phyloP scores from a whole-genome alignment of 1,140 invertebrate species.

The Scaptomyza graminum region DNA sequence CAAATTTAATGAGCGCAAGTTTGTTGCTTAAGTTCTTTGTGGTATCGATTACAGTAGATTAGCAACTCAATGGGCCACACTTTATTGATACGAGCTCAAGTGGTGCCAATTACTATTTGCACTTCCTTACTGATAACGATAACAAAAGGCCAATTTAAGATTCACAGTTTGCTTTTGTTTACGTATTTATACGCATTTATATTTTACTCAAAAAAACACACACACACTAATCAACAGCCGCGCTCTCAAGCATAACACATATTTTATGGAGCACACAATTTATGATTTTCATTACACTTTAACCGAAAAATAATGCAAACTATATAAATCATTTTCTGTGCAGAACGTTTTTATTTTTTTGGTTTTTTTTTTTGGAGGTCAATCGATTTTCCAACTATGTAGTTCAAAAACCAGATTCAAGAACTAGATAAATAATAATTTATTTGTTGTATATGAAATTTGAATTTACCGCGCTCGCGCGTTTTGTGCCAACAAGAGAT shows the following conservation, averaged over 20 bases:
- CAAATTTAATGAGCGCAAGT: slow-evolving; percentile 33
- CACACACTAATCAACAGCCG: slow-evolving; percentile 44
- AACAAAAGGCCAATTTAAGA: not conserved
- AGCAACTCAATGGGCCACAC: slow-evolving; percentile 2
- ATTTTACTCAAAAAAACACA: slow-evolving; percentile 63
- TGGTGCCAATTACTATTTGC: slow-evolving; percentile 9
- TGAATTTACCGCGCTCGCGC: slow-evolving; percentile 10
- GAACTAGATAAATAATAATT: slow-evolving; percentile 6
- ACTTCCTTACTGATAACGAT: slow-evolving; percentile 24
- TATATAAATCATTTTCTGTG: slow-evolving; percentile 41
- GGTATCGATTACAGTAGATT: slow-evolving; percentile 20
- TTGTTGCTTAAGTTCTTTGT: slow-evolving; percentile 76
- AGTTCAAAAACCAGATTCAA: slow-evolving; percentile 6
- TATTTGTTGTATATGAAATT: not conserved
- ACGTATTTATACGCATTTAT: slow-evolving; percentile 71
- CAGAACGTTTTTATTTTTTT: slow-evolving; percentile 18
- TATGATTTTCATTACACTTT: slow-evolving; percentile 53
- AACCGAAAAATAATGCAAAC: slow-evolving; percentile 28
- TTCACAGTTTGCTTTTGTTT: slow-evolving; percentile 59
- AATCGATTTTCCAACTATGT: slow-evolving; percentile 21
- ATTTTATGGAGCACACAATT: slow-evolving; percentile 32
- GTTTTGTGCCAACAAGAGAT: slow-evolving; percentile 25
- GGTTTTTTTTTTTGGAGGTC: slow-evolving; percentile 43
- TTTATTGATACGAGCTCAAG: slow-evolving; percentile 3
- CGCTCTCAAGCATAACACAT: slow-evolving; percentile 64